Evolutionary conservation across 2,113 vertebrate genomes (phyloP).

Genomic region (Eulemur macaco): DNA sequence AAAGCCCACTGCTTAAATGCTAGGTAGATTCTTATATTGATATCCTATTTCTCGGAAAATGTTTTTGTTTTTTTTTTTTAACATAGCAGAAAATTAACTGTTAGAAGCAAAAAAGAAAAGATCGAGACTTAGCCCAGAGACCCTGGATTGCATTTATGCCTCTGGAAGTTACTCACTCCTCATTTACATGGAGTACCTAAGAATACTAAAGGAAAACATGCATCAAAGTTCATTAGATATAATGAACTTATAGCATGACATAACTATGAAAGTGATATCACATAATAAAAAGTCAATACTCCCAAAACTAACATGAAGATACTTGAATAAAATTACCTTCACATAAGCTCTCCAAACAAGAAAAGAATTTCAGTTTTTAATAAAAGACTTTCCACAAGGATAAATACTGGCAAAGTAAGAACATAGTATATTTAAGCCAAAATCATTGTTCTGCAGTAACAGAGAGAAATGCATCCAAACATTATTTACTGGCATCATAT

Average conservation of each 20-base stretch:
- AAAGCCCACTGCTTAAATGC: background rate
- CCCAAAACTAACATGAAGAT: background rate
- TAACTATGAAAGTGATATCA: background rate
- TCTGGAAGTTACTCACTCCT: background rate
- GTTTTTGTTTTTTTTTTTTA: background rate
- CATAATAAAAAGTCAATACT: background rate
- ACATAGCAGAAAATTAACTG: background rate
- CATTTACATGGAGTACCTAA: background rate
- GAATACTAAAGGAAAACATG: background rate
- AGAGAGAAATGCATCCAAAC: background rate
- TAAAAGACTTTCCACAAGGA: background rate
- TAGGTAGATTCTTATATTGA: background rate
- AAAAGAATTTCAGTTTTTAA: background rate
- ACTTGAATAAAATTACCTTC: background rate
- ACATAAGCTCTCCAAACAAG: background rate
- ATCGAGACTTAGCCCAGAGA: background rate
- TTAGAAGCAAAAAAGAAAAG: background rate
- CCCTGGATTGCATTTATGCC: background rate
- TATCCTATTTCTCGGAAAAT: background rate
- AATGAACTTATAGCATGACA: background rate
- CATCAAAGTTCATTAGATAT: background rate
- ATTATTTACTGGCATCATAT: background rate
- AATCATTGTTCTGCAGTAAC: background rate
- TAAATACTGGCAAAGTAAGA: conserved; percentile 1
- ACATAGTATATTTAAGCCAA: background rate